These are phyloP conservation scores for Cosmia trapezina DNA, from an alignment of 2,888 invertebrate genomes.

Conservation along the genomic window DNA sequence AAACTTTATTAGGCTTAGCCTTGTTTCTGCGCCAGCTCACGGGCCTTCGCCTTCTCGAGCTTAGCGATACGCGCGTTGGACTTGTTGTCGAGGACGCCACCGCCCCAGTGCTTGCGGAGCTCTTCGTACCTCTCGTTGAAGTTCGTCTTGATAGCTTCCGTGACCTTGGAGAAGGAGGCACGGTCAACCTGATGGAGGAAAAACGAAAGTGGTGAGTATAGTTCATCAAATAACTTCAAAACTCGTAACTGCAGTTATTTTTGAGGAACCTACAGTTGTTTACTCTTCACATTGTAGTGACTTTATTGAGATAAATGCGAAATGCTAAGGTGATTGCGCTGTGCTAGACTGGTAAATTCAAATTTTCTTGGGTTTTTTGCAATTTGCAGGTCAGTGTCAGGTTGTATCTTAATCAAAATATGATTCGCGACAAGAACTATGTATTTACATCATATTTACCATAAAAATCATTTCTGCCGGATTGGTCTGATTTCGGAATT, in stretches of 20 bases:
- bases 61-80: slow-evolving; percentile 98
- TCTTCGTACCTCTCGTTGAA: slow-evolving; percentile 99
- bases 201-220: background rate
- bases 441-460: too few relatives aligned
- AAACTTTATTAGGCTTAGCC: slow-evolving; percentile 91
- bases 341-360: too few relatives aligned
- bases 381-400: too few relatives aligned
- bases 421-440: too few relatives aligned
- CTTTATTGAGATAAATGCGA: background rate
- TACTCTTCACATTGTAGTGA: background rate
- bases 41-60: slow-evolving; percentile 98
- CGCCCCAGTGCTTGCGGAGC: slow-evolving; percentile 99
- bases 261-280: background rate
- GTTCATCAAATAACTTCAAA: background rate
- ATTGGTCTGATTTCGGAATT: too few relatives aligned
- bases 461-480: too few relatives aligned
- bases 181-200: slow-evolving; percentile 93
- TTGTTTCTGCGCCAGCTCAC: slow-evolving; percentile 98
- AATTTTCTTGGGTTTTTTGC: too few relatives aligned
- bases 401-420: too few relatives aligned
- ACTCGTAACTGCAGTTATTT: background rate
- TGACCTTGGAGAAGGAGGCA: slow-evolving; percentile 96
- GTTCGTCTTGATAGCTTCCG: slow-evolving; percentile 99
- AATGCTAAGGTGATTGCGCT: too few relatives aligned
- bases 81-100: slow-evolving; percentile 98